phyloP scores from a whole-genome alignment of 1,140 invertebrate genomes.

The Drosophila saltans region DNA sequence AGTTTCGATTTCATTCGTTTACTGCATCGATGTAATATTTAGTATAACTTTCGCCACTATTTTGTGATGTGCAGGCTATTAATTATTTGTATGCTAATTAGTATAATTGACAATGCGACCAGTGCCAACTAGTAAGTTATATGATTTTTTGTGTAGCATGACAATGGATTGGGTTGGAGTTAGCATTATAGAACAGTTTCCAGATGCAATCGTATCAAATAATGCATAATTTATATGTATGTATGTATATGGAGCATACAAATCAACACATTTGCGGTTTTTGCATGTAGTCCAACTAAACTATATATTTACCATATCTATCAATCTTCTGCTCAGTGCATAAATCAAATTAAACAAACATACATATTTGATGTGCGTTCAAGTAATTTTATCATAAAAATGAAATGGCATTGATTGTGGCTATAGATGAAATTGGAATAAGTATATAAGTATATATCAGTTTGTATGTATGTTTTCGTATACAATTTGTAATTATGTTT shows the following conservation, averaged over 20 bases:
- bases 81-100: slow-evolving; percentile 61
- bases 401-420: background rate
- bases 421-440: slow-evolving; percentile 1
- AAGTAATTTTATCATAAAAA: background rate
- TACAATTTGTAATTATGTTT: background rate
- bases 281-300: slow-evolving; percentile 14
- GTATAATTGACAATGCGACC: slow-evolving; percentile 53
- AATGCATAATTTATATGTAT: slow-evolving; percentile 60
- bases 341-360: slow-evolving; percentile 67
- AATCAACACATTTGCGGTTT: slow-evolving; percentile 60
- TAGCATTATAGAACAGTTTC: slow-evolving; percentile 52
- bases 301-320: slow-evolving; percentile 7
- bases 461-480: background rate
- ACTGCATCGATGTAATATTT: background rate
- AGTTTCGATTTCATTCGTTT: background rate
- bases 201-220: slow-evolving; percentile 13
- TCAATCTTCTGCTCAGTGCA: slow-evolving; percentile 44
- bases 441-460: background rate
- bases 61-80: slow-evolving; percentile 29
- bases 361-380: slow-evolving; percentile 49
- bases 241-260: slow-evolving; percentile 28
- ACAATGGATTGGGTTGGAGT: slow-evolving; percentile 31
- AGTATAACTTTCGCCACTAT: background rate
- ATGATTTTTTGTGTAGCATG: slow-evolving; percentile 39
- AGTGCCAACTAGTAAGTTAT: slow-evolving; percentile 1